A percentile compares a stretch with the other conserved stretches of the same genome.
These are phyloP conservation scores for Lithosia quadra DNA, from an alignment of 2,888 invertebrate genomes.

Conservation along the genomic window DNA sequence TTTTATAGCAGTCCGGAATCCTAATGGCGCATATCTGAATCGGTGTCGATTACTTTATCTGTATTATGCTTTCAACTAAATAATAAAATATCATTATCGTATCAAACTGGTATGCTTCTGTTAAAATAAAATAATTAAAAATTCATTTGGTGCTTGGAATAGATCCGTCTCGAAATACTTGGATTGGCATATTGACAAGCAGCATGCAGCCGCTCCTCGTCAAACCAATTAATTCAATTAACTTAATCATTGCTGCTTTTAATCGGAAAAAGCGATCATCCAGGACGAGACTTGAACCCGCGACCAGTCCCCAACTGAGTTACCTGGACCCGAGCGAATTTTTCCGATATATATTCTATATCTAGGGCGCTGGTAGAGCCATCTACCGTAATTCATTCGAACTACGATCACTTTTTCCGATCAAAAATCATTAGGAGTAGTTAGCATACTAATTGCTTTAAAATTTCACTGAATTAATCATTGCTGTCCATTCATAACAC, in stretches of 20 bases:
- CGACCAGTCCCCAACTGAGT: too few relatives aligned
- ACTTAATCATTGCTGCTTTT: slow-evolving; percentile 47
- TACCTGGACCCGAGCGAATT: too few relatives aligned
- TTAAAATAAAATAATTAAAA: neutral
- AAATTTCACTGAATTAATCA: too few relatives aligned
- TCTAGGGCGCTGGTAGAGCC: too few relatives aligned
- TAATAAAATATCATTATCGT: neutral
- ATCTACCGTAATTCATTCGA: too few relatives aligned
- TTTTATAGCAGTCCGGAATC: neutral
- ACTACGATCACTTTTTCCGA: too few relatives aligned
- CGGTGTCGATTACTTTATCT: neutral
- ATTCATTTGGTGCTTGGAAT: neutral
- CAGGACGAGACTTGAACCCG: too few relatives aligned
- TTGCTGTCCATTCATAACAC: slow-evolving; percentile 35
- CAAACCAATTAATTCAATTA: slow-evolving; percentile 47
- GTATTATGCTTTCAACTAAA: neutral
- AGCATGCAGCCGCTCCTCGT: slow-evolving; percentile 26
- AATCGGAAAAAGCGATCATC: too few relatives aligned
- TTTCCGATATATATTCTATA: too few relatives aligned
- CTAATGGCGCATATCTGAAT: neutral
- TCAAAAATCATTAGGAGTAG: too few relatives aligned
- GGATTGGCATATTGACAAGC: slow-evolving; percentile 31
- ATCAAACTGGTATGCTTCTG: neutral
- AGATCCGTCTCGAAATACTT: slow-evolving; percentile 22
- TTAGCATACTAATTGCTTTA: too few relatives aligned